Percentiles rank a stretch among this genome's conserved stretches.
These are phyloP conservation scores for Cyclophora albipunctata DNA, from an alignment of 2,888 invertebrate genomes.

Conservation along the genomic window DNA sequence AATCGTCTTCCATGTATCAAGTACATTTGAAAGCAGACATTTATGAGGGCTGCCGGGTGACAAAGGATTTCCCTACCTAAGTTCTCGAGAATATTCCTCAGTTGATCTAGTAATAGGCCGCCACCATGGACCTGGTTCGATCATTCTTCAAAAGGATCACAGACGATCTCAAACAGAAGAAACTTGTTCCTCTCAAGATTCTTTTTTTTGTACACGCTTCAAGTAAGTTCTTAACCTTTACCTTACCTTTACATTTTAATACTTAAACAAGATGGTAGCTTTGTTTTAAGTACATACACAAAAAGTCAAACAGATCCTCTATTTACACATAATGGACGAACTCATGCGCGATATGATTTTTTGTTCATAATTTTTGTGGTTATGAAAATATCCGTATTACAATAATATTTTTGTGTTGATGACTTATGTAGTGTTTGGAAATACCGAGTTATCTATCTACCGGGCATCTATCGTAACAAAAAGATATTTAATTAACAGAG, in stretches of 20 bases:
- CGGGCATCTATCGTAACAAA: too few species aligned
- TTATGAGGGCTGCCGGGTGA: slow-evolving; percentile 48
- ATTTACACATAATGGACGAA: too few species aligned
- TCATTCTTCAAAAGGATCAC: slow-evolving; percentile 79
- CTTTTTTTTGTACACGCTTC: slow-evolving; percentile 86
- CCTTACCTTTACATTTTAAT: too few species aligned
- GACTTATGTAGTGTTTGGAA: too few species aligned
- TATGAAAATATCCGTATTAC: too few species aligned
- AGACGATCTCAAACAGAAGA: slow-evolving; percentile 82
- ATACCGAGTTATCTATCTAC: too few species aligned
- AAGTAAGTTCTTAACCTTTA: slow-evolving; percentile 72
- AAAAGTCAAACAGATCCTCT: too few species aligned
- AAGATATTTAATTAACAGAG: too few species aligned
- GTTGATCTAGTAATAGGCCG: slow-evolving; percentile 4
- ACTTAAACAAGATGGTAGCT: too few species aligned
- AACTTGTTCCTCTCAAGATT: slow-evolving; percentile 82
- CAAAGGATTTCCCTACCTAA: slow-evolving; percentile 51
- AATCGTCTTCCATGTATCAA: slow-evolving; percentile 57
- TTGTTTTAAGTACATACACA: not conserved
- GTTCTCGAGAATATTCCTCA: not conserved
- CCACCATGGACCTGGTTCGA: slow-evolving; percentile 75
- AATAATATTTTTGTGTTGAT: too few species aligned
- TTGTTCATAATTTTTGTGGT: too few species aligned
- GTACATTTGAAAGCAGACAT: slow-evolving; percentile 32
- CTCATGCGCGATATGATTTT: too few species aligned